Conservation (phyloP, 2,113 vertebrate genomes). For the human region DNA sequence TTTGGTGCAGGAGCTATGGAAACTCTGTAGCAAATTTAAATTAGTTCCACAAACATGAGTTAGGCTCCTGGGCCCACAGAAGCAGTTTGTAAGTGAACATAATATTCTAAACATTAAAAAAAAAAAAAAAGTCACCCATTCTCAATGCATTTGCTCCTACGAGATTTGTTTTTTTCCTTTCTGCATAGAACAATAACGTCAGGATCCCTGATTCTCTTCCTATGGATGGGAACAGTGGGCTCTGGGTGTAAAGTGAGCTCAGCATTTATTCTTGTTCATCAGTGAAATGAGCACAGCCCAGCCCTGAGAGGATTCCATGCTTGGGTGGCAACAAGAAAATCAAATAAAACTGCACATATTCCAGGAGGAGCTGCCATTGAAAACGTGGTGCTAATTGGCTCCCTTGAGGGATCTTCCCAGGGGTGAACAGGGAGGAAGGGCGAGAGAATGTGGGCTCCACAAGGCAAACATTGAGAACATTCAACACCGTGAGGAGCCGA, state of each 20-base stretch:
- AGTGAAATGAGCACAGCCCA: constrained; percentile 47
- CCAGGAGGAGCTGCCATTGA: not conserved
- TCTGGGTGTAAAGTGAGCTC: constrained; percentile 25
- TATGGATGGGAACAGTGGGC: not conserved
- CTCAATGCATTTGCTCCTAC: not conserved
- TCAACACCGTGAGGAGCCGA: constrained; percentile 65
- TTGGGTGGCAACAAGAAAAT: constrained; percentile 53
- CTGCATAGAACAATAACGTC: not conserved
- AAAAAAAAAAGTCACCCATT: not conserved
- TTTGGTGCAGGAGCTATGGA: not conserved
- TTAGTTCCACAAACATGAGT: not conserved
- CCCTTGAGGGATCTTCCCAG: constrained; percentile 3
- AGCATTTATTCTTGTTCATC: constrained; percentile 51
- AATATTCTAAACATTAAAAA: not conserved
- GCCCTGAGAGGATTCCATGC: constrained; percentile 32
- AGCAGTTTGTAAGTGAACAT: not conserved
- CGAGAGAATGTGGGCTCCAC: constrained; percentile 53
- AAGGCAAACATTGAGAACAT: constrained; percentile 69
- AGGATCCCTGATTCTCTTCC: too few relatives aligned
- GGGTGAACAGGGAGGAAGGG: not conserved
- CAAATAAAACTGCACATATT: not conserved
- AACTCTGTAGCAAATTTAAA: not conserved
- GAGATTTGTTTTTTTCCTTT: not conserved
- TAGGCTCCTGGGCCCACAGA: not conserved
- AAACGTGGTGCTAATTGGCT: constrained; percentile 68